These are phyloP conservation scores for Oegoconia quadripuncta DNA, from an alignment of 2,888 invertebrate genomes.

Conservation along the genomic window DNA sequence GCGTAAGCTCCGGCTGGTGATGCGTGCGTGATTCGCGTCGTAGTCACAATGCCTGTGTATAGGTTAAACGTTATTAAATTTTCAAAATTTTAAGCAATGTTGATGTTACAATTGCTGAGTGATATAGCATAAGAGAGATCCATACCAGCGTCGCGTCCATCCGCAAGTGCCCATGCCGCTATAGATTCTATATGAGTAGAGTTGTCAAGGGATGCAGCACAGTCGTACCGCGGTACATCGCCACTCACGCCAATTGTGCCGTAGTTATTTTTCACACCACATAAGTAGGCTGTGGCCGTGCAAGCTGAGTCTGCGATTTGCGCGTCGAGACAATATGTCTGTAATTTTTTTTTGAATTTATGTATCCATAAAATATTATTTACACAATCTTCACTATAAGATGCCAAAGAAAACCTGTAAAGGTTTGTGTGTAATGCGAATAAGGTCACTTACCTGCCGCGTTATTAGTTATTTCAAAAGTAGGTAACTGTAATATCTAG, in stretches of 20 bases:
- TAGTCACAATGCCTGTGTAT: slow-evolving; percentile 87
- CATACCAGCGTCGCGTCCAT: slow-evolving; percentile 56
- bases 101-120: too few relatives aligned
- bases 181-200: slow-evolving; percentile 80
- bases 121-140: too few relatives aligned
- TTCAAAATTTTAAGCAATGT: too few relatives aligned
- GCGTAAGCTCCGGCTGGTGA: slow-evolving; percentile 86
- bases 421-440: too few relatives aligned
- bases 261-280: slow-evolving; percentile 82
- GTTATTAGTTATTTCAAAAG: too few relatives aligned
- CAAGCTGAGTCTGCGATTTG: slow-evolving; percentile 87
- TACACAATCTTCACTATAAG: too few relatives aligned
- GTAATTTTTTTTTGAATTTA: slow-evolving; percentile 6
- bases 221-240: slow-evolving; percentile 78
- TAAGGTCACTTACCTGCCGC: too few relatives aligned
- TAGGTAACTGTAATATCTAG: too few relatives aligned
- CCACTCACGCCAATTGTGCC: slow-evolving; percentile 84
- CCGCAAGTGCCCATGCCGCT: slow-evolving; percentile 81
- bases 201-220: slow-evolving; percentile 68
- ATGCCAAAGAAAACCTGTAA: too few relatives aligned
- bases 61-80: too few relatives aligned
- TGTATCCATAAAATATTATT: too few relatives aligned
- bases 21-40: slow-evolving; percentile 88
- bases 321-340: slow-evolving; percentile 80
- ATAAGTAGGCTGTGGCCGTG: slow-evolving; percentile 83